Conservation (phyloP, 2,797 vertebrate species). For the Gallinago stenura region DNA sequence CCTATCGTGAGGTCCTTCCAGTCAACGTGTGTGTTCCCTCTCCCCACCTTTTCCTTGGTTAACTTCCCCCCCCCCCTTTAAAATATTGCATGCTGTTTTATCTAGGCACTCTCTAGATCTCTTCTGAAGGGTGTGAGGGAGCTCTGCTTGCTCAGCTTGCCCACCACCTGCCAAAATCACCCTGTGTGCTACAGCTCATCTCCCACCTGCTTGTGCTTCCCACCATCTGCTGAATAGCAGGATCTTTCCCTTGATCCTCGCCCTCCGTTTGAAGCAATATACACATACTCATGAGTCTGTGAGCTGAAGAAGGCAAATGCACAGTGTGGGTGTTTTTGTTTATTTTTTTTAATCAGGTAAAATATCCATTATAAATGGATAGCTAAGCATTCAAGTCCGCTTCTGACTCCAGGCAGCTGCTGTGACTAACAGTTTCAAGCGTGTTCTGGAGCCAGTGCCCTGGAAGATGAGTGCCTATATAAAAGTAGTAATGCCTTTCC, state of each 20-base stretch:
- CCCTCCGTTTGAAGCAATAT: neutral
- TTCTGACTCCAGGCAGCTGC: neutral
- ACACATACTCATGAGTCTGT: fast-evolving
- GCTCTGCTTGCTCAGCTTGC: neutral
- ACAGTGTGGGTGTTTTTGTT: too few species aligned
- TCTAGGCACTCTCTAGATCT: neutral
- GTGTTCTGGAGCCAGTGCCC: neutral
- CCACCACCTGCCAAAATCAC: neutral
- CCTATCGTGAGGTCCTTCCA: neutral
- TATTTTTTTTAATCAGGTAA: neutral
- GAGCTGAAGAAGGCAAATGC: neutral
- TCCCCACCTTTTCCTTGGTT: neutral
- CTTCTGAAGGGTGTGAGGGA: neutral
- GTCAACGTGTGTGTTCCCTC: fast-evolving
- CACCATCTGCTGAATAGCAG: neutral
- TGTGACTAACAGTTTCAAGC: neutral
- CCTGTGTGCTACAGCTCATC: neutral
- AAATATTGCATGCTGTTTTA: neutral
- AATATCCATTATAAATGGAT: neutral
- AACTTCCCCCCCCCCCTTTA: neutral
- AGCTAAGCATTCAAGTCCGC: neutral
- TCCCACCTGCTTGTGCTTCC: neutral
- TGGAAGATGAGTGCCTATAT: neutral
- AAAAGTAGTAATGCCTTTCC: neutral
- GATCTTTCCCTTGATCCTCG: neutral